Evolutionary conservation across 1,140 invertebrate genomes (phyloP), one percentile per base, ranked within the genome.

Genomic region (Drosophila elegans): DNA sequence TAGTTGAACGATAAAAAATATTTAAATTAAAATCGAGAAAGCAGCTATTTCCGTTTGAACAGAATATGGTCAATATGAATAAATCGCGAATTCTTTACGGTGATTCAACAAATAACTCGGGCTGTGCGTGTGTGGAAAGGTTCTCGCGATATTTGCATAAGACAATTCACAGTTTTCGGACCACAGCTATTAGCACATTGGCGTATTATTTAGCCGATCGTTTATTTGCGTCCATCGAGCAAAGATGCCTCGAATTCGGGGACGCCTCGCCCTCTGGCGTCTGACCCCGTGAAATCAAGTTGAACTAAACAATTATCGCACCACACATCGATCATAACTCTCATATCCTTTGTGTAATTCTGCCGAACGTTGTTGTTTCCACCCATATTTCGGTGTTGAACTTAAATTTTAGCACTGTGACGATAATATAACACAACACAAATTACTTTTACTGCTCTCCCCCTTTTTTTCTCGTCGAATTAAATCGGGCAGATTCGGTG

Each of bases 171-270:
- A 73, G 57, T 55, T 75, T 75, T 75, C 41, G 69, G 52, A 62
- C 38, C 29, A 39, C 51, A 46, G 55, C 71, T 74, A 74, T 75
- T 74, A 74, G 71, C 73, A 75, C 72, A 51, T 74, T 74, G 39
- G n/a, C n/a, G 57, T 27, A 36, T 54, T 59, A 48, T 61, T 73
- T 52, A 45, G 38, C 29, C 9, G 63, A 41, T 67, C 36, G 44
- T 42, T 67, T 67, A 62, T 63, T 67, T 62, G 44, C 57, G 16
- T 49, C 41, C 60, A 42, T 34, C 53, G 38, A 54, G 38, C 11
- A 11, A 10, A 12, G 13, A 63, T 62, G 6, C 4, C 12, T 48
- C 10, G 10, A 29, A 67, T 49, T 48, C 36, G 53, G 7, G 54
- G 13, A 25, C 56, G 16, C 29, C 25, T 25, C 16, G 39, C 9